Evolutionary conservation across 2,113 vertebrate genomes (phyloP), one percentile per base, ranked within the genome.

Genomic region (Protomyctophum bolini): DNA sequence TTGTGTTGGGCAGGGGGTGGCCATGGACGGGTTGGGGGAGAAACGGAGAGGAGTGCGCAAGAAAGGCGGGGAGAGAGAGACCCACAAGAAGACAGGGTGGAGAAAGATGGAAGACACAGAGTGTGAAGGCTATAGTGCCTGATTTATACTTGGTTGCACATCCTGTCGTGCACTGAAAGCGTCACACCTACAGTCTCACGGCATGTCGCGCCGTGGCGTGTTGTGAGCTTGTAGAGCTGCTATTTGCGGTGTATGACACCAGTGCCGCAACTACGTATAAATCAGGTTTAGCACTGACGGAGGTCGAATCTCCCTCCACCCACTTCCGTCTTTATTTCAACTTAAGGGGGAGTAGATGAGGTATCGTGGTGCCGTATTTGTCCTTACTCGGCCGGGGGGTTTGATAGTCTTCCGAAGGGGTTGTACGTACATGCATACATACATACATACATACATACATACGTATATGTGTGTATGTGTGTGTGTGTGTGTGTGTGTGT

Each of bases 301-400:
- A 89, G 94, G 94, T 95, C 94, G 94, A 93, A 96, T 96, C 93
- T 92, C 91, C 64, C 87, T 87, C 89, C 88, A 87, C 82, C 88
- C 88, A 64, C 85, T 81, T 91, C 86, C 75, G 87, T 73, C 49
- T 77, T 80, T 86, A 90, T 87, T 87, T 86, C 85, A 92, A 88
- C 88, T 82, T 66, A 83, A 83, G 86, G 91, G 89, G 78, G 82
- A 91, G 89, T 89, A 91, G 90, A 93, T 86, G 79, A 86, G 87
- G 88, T 90, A 94, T 95, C 91, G 89, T 46, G 71, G 88, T 88
- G 77, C 88, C 84, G 86, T 90, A 68, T 82, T 85, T 82, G 82
- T 90, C 81, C 83, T 85, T 60, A 68, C 63, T 83, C 62, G 69
- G 51, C 45, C 15, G 54, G 70, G 54, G 33, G 41, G 41, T 57